A percentile compares a stretch with the other conserved stretches of the same genome.
Conservation (phyloP, 2,113 vertebrate species). For the Todiramphus chloris region DNA sequence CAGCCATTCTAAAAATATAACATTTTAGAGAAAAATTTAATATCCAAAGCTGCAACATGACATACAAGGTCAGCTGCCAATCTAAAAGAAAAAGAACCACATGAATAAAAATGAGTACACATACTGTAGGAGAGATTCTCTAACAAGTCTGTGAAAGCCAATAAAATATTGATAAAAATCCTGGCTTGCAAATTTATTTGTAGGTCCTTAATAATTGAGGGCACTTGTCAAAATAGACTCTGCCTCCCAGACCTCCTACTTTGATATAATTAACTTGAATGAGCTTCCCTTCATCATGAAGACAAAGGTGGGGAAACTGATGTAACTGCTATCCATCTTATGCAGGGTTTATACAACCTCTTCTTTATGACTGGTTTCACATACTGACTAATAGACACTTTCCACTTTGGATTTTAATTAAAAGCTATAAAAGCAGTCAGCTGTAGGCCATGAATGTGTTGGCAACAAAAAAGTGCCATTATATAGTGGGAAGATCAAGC, state of each 20-base stretch:
- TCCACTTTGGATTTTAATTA: slow-evolving; percentile 80
- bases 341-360: slow-evolving; percentile 52
- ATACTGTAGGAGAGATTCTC: background rate
- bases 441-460: slow-evolving; percentile 72
- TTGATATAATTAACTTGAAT: slow-evolving; percentile 69
- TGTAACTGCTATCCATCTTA: slow-evolving; percentile 66
- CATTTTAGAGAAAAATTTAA: background rate
- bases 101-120: background rate
- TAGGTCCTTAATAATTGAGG: slow-evolving; percentile 10
- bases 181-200: slow-evolving; percentile 40
- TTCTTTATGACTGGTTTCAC: slow-evolving; percentile 67
- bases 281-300: slow-evolving; percentile 49
- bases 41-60: background rate
- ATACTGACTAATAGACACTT: slow-evolving; percentile 73
- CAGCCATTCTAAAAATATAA: background rate
- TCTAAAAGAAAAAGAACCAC: background rate
- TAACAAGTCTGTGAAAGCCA: background rate
- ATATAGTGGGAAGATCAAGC: slow-evolving; percentile 73
- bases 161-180: slow-evolving; percentile 25
- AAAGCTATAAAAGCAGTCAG: slow-evolving; percentile 80
- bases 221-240: slow-evolving; percentile 46
- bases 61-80: background rate
- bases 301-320: slow-evolving; percentile 69
- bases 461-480: slow-evolving; percentile 67
- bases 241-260: slow-evolving; percentile 58